A percentile compares a stretch with the other conserved stretches of the same genome.
Conservation (phyloP, 2,888 invertebrate species). For the Yponomeuta cagnagella region DNA sequence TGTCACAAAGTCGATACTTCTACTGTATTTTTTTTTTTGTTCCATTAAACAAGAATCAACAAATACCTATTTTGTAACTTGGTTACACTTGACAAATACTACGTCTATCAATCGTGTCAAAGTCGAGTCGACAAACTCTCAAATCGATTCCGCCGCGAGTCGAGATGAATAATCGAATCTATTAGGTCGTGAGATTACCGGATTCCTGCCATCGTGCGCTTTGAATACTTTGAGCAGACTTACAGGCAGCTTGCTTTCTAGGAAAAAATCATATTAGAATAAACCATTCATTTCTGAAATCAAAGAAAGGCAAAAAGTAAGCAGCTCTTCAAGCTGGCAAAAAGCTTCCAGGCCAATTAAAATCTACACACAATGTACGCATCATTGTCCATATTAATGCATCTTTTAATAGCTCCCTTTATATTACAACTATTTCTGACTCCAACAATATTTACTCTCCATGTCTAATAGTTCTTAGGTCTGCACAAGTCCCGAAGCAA, state of each 20-base stretch:
- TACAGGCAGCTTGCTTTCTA: neutral
- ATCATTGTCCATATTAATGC: constrained; percentile 11
- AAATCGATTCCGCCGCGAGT: constrained; percentile 55
- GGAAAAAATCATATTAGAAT: neutral
- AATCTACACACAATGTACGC: constrained; percentile 9
- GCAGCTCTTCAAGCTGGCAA: neutral
- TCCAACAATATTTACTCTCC: neutral
- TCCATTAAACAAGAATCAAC: too few species aligned
- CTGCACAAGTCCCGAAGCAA: constrained; percentile 34
- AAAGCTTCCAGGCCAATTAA: neutral
- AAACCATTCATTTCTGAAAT: neutral
- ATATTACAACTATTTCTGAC: neutral
- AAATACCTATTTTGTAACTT: too few species aligned
- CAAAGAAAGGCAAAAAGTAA: neutral
- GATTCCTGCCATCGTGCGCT: constrained; percentile 39
- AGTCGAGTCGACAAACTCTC: constrained; percentile 22
- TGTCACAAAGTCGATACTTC: too few species aligned
- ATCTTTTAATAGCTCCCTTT: constrained; percentile 5
- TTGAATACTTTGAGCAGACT: neutral
- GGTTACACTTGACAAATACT: neutral
- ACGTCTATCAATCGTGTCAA: constrained; percentile 52
- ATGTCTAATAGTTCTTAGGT: constrained; percentile 26
- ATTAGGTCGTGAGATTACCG: constrained; percentile 69
- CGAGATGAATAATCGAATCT: constrained; percentile 71
- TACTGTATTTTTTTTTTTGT: too few species aligned